Percentiles rank a stretch among this genome's conserved stretches.
phyloP scores from a whole-genome alignment of 2,888 invertebrate genomes.

The Notocelia uddmanniana region DNA sequence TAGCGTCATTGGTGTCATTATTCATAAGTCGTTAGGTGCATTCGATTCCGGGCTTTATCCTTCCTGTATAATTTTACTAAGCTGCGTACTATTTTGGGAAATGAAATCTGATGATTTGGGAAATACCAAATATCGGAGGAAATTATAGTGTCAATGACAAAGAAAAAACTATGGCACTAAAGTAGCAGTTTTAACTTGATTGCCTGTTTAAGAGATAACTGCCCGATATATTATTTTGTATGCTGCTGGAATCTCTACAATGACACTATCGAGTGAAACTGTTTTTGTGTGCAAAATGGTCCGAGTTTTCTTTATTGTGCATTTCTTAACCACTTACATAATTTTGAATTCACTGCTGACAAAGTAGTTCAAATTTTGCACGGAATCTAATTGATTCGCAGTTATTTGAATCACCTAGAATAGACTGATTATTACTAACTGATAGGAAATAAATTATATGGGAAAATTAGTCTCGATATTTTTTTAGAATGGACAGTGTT shows the following conservation, averaged over 20 bases:
- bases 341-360: neutral
- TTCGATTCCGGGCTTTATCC: slow-evolving; percentile 64
- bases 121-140: neutral
- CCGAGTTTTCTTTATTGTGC: neutral
- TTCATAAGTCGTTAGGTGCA: slow-evolving; percentile 78
- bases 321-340: neutral
- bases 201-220: neutral
- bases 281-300: neutral
- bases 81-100: slow-evolving; percentile 37
- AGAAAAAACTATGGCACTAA: neutral
- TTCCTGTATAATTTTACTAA: slow-evolving; percentile 50
- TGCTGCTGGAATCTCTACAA: neutral
- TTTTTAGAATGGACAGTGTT: neutral
- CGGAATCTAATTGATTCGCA: neutral
- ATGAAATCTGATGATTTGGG: slow-evolving; percentile 4
- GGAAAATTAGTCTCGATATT: neutral
- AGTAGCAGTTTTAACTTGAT: neutral
- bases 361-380: neutral
- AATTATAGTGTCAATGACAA: neutral
- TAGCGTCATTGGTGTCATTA: slow-evolving; percentile 67
- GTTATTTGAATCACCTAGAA: slow-evolving; percentile 1
- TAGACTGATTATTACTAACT: slow-evolving; percentile 4
- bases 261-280: neutral
- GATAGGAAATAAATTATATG: neutral
- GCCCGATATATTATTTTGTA: neutral